Evolutionary conservation across 2,113 vertebrate genomes (phyloP).

Genomic region (Entelurus aequoreus): DNA sequence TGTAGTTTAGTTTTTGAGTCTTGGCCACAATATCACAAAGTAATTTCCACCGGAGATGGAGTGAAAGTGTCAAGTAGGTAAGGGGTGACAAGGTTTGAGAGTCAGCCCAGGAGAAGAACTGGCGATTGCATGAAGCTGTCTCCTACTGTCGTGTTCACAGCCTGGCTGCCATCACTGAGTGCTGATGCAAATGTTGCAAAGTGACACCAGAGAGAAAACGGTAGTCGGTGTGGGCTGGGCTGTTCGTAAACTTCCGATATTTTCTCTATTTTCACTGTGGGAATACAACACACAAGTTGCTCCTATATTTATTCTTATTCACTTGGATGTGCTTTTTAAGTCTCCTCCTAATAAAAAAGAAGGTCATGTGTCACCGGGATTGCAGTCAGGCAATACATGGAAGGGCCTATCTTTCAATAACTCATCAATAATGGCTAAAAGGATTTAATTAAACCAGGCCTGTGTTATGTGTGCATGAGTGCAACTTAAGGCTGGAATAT

Average conservation of each 20-base stretch:
- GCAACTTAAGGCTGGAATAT: neutral
- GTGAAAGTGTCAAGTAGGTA: neutral
- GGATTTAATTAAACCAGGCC: slow-evolving; percentile 12
- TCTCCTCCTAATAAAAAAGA: slow-evolving; percentile 8
- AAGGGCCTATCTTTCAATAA: slow-evolving; percentile 27
- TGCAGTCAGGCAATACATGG: slow-evolving; percentile 19
- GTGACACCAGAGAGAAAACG: slow-evolving; percentile 27
- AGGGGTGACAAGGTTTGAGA: slow-evolving; percentile 14
- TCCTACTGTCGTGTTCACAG: slow-evolving; percentile 7
- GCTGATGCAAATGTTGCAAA: slow-evolving; percentile 37
- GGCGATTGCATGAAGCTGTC: slow-evolving; percentile 11
- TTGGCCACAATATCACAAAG: slow-evolving; percentile 2
- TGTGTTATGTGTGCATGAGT: neutral
- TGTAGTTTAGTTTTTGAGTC: neutral
- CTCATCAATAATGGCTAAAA: slow-evolving; percentile 8
- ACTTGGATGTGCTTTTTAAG: neutral
- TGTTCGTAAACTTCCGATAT: slow-evolving; percentile 9
- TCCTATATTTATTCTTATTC: neutral
- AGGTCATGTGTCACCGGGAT: slow-evolving; percentile 22
- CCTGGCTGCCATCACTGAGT: slow-evolving; percentile 8
- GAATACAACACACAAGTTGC: neutral
- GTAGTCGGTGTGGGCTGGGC: slow-evolving; percentile 17
- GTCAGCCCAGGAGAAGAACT: slow-evolving; percentile 18
- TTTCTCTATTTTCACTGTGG: slow-evolving; percentile 6
- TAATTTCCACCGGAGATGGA: neutral